A percentile compares a stretch with the other conserved stretches of the same genome.
Conservation (phyloP, 1,140 invertebrate species). For the Orchestia grillus region DNA sequence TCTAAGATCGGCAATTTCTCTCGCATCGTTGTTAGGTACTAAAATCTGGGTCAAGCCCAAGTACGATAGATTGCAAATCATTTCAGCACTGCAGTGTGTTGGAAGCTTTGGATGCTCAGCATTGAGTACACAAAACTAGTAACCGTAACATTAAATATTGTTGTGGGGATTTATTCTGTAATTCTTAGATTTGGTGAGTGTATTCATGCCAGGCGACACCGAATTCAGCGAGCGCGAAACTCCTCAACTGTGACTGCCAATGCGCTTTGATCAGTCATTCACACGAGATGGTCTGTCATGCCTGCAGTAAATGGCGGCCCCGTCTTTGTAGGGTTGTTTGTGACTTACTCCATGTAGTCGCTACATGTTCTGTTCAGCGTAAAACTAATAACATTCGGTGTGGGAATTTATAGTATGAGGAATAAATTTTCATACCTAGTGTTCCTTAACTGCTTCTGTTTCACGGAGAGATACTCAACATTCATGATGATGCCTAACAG, state of each 20-base stretch:
- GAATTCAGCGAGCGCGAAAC: neutral
- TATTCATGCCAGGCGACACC: neutral
- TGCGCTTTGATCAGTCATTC: neutral
- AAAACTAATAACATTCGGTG: neutral
- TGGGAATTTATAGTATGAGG: neutral
- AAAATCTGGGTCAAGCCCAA: neutral
- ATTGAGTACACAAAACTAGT: neutral
- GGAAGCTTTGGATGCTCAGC: neutral
- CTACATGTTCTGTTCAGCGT: neutral
- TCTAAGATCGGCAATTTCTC: neutral
- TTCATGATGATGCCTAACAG: no score
- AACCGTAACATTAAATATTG: neutral
- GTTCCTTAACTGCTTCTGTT: neutral
- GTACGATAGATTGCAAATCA: neutral
- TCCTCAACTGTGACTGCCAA: neutral
- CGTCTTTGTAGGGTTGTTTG: neutral
- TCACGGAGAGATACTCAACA: neutral
- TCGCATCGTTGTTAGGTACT: neutral
- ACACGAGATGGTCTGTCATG: no score
- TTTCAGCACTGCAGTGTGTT: neutral
- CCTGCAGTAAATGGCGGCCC: no score
- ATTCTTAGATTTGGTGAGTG: neutral
- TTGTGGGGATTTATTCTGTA: neutral
- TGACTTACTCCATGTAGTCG: neutral
- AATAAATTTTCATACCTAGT: neutral